Base-by-base conservation (phyloP, 1,140 invertebrate species). In the Papilio helenus region DNA sequence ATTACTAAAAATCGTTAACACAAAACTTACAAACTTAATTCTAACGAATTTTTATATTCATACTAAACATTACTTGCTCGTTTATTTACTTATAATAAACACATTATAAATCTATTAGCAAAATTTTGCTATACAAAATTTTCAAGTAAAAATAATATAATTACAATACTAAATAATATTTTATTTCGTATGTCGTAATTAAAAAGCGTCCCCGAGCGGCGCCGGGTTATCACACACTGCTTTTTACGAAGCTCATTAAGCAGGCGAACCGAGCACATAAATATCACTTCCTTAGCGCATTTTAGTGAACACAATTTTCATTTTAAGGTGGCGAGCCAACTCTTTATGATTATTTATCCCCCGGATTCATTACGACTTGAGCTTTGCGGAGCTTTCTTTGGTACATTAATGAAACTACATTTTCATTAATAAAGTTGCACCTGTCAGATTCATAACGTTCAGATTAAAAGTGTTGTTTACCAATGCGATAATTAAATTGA, bases 221-320 rank as follows among this genome's bases (percentile, higher is more conserved):
- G 74, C 29, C 74, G 74, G 74, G 74, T 58, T 77, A 77, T 77
- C 74, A 77, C 74, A 77, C 74, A 77, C 74, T 79, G 76, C 68
- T 79, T 76, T 72, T 46, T 46, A 73, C 78, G 77, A 65, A 79
- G 55, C 82, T 80, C 81, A 84, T 86, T 88, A 86, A 79, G 78
- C 83, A 86, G 85, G 84, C 29, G 46, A 61, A 55, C 72, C 76
- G 61, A 23, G 44, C 74, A 44, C 80, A 87, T 88, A 90, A 90
- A 90, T 90, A 88, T 88, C 83, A 90, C 86, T 90, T 90, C 87
- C 87, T 88, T 86, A 80, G 83, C 82, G 81, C 84, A 80, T 87
- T 84, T 77, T 76, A 80, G 72, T 76, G 81, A 83, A 89, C 88
- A 89, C 83, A 85, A 86, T 88, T 89, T 89, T 88, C 85, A 80